These are phyloP conservation scores for Actenoides lindsayi DNA, from an alignment of 2,113 vertebrate genomes.

Conservation along the genomic window DNA sequence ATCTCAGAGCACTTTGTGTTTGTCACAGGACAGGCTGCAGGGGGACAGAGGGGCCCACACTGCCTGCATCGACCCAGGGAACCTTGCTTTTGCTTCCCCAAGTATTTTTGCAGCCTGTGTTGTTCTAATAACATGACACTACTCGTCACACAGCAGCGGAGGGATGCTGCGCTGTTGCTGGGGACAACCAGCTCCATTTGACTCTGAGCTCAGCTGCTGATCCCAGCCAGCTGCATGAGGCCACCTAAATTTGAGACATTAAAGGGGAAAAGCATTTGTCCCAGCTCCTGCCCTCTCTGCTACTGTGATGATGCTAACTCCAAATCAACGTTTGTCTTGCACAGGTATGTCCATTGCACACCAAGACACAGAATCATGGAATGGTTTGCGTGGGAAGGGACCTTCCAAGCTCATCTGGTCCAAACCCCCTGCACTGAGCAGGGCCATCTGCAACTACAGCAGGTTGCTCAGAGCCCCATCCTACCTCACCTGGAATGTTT, in stretches of 20 bases:
- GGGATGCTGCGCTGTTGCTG: not conserved
- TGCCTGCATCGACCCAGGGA: not conserved
- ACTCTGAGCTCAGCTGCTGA: not conserved
- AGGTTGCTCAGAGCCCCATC: not conserved
- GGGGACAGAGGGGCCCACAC: not conserved
- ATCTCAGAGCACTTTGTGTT: not conserved
- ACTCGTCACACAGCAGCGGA: not conserved
- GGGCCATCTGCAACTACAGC: not conserved
- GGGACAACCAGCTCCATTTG: not conserved
- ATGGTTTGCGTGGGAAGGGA: not conserved
- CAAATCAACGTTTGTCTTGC: not conserved
- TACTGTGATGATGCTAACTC: not conserved
- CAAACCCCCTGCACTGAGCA: not conserved
- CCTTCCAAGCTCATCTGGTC: not conserved
- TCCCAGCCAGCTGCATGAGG: not conserved
- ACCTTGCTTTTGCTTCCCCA: accelerated
- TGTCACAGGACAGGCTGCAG: not conserved
- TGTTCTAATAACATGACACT: not conserved
- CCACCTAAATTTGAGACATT: not conserved
- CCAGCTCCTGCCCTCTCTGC: not conserved
- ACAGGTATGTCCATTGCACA: not conserved
- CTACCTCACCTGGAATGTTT: not conserved
- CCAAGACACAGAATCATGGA: not conserved
- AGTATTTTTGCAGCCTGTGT: not conserved
- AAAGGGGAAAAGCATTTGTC: not conserved